Evolutionary conservation across 2,797 vertebrate species (phyloP).

Genomic region (Sarcophilus harrisii): DNA sequence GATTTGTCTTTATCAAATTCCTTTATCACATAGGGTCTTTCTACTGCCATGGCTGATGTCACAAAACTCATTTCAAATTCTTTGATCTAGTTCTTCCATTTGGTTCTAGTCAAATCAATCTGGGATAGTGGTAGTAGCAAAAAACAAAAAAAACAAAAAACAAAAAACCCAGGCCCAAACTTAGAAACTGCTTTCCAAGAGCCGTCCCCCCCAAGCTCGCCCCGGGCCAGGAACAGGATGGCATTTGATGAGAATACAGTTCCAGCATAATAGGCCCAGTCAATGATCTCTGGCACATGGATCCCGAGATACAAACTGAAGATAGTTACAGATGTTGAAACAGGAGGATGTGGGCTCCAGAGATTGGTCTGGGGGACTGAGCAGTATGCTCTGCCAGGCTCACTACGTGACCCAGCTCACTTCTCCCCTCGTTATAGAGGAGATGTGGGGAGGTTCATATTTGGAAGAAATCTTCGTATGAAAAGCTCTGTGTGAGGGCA

Average conservation of each 20-base stretch:
- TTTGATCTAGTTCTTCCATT: neutral
- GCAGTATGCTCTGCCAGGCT: neutral
- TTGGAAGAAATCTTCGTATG: constrained; percentile 7
- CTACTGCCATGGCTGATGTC: neutral
- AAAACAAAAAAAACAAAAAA: neutral
- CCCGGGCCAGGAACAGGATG: neutral
- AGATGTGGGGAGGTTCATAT: neutral
- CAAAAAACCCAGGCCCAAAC: neutral
- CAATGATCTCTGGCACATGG: neutral
- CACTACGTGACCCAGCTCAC: neutral
- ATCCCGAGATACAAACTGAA: neutral
- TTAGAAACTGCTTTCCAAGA: neutral
- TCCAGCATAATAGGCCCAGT: neutral
- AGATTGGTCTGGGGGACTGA: neutral
- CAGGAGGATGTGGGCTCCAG: neutral
- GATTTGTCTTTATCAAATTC: neutral
- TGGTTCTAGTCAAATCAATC: neutral
- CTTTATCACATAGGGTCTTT: neutral
- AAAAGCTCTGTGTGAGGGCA: neutral
- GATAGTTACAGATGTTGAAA: constrained; percentile 8
- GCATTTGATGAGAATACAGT: neutral
- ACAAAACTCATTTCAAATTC: neutral
- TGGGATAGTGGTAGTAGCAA: neutral
- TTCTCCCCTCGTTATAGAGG: neutral
- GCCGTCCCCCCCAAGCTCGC: neutral